Percentiles rank a stretch among this genome's conserved stretches.
phyloP scores from a whole-genome alignment of 2,888 invertebrate genomes.

The Scaptomyza flava region DNA sequence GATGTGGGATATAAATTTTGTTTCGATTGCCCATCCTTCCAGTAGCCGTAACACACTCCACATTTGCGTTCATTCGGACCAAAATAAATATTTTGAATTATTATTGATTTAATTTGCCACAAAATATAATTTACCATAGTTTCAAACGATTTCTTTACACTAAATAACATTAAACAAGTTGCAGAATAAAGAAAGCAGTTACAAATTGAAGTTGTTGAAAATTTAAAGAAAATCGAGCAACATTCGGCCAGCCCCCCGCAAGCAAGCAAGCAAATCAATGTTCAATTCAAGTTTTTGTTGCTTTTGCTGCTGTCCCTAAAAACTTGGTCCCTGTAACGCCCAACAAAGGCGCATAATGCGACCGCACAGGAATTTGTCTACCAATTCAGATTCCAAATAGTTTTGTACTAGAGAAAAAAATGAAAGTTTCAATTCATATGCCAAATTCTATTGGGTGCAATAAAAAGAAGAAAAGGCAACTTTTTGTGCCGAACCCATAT shows the following conservation, averaged over 20 bases:
- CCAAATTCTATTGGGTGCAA: conserved; percentile 60
- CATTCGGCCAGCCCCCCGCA: too few species aligned
- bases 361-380: conserved; percentile 65
- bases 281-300: conserved; percentile 22
- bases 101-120: not conserved
- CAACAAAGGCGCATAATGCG: conserved; percentile 61
- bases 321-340: conserved; percentile 24
- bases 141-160: too few species aligned
- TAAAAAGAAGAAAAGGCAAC: conserved; percentile 38
- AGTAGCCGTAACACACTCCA: too few species aligned
- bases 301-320: conserved; percentile 11
- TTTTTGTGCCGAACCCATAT: conserved; percentile 42
- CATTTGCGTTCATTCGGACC: too few species aligned
- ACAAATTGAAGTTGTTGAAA: conserved; percentile 25
- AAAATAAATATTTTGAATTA: not conserved
- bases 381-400: conserved; percentile 50
- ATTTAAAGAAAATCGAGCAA: conserved; percentile 19
- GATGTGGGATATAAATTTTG: too few species aligned
- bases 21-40: too few species aligned
- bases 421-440: conserved; percentile 29
- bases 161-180: not conserved
- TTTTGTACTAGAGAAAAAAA: conserved; percentile 22
- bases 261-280: conserved; percentile 44
- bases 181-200: not conserved
- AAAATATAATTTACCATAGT: too few species aligned